Evolutionary conservation across 1,140 invertebrate genomes (phyloP), one percentile per base, ranked within the genome.

Genomic region (Bombyx mandarina): DNA sequence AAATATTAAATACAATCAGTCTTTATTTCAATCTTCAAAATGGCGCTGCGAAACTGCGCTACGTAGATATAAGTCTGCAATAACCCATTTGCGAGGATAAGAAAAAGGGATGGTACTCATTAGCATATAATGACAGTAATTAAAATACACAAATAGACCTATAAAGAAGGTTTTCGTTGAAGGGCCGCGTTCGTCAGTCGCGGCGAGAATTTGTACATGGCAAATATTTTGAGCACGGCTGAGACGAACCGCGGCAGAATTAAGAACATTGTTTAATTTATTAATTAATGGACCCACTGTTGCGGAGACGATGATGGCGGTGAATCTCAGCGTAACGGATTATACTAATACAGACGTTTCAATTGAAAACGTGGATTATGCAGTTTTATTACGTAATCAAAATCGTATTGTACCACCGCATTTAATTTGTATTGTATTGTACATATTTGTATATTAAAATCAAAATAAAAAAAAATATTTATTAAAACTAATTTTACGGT

Each of bases 121-220:
- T 89, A 89, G 85, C 85, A 88, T 88, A 89, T 89, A 89, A 89
- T 89, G 86, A 89, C 83, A 79, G 88, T 88, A 89, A 89, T 89
- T 89, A 89, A 89, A 89, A 89, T 88, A 89, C 84, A 89, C 86
- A 89, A 89, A 89, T 89, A 89, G 84, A 86, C 82, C 84, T 78
- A 88, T 89, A 89, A 89, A 89, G 82, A 76, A 77, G 77, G 82
- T 73, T 67, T 68, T 70, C 72, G 78, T 67, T 79, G 85, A 88
- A 88, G 85, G 88, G 87, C 80, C 85, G 86, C 87, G 83, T 89
- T 86, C 86, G 82, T 85, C 80, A 82, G 80, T 66, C 71, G 56
- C 66, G 56, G 67, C 71, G 77, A 74, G 74, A 78, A 83, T 87
- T 84, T 85, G 85, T 85, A 87, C 81, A 83, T 83, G 76, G 82